Conservation (phyloP, 1,140 invertebrate species). For the Euura lappo region DNA sequence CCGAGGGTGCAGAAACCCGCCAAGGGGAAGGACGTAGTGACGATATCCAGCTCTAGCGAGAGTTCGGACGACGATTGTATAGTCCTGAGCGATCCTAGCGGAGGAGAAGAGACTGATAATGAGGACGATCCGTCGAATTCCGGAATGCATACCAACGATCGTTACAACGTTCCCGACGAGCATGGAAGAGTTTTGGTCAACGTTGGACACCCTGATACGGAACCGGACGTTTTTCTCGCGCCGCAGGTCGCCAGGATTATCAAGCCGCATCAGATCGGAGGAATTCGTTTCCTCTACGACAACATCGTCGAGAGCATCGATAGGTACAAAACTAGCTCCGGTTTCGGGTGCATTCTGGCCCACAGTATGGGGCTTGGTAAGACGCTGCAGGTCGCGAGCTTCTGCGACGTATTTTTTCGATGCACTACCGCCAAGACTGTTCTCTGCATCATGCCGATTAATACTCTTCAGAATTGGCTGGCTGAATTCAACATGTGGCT, state of each 20-base stretch:
- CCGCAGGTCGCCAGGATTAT: conserved; percentile 91
- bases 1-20: conserved; percentile 49
- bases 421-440: conserved; percentile 89
- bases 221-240: conserved; percentile 93
- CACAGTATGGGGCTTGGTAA: conserved; percentile 99
- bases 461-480: conserved; percentile 98
- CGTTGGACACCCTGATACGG: conserved; percentile 91
- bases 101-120: conserved; percentile 66
- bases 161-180: conserved; percentile 91
- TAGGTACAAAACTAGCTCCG: conserved; percentile 85
- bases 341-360: conserved; percentile 97
- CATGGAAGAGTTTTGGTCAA: conserved; percentile 94
- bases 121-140: conserved; percentile 72
- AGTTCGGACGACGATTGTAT: conserved; percentile 82
- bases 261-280: conserved; percentile 97
- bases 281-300: conserved; percentile 94
- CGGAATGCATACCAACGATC: conserved; percentile 87
- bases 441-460: conserved; percentile 97
- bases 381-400: conserved; percentile 94
- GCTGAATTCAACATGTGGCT: conserved; percentile 98
- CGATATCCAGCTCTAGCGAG: conserved; percentile 71
- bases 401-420: conserved; percentile 94
- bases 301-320: conserved; percentile 94
- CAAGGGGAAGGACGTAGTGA: conserved; percentile 63
- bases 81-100: conserved; percentile 74